Conservation (phyloP, 1,140 invertebrate species). For the Oppia nitens region DNA sequence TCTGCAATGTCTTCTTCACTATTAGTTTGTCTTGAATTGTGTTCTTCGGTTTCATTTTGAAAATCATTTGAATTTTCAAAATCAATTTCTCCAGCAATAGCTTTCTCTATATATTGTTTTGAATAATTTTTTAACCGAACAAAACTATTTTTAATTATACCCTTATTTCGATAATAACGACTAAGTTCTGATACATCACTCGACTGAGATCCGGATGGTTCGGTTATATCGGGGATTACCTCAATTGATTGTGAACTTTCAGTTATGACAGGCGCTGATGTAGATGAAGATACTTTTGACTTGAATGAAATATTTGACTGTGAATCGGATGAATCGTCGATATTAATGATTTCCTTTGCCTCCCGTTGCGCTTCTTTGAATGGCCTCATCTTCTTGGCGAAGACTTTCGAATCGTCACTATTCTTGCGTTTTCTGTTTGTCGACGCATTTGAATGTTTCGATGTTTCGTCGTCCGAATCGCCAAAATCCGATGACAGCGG, state of each 20-base stretch:
- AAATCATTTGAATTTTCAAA: too few species aligned
- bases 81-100: neutral
- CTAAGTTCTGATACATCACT: too few species aligned
- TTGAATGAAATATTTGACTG: neutral
- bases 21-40: too few species aligned
- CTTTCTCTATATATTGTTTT: neutral
- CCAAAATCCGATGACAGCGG: too few species aligned
- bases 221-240: neutral
- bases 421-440: too few species aligned
- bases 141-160: neutral
- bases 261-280: too few species aligned
- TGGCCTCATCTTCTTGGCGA: neutral
- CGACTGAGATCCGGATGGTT: neutral
- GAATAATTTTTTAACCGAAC: neutral
- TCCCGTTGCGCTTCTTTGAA: neutral
- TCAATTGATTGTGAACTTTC: too few species aligned
- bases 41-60: too few species aligned
- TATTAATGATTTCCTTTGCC: neutral
- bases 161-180: too few species aligned
- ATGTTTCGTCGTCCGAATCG: neutral
- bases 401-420: too few species aligned
- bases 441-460: neutral
- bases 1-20: too few species aligned
- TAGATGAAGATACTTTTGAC: too few species aligned
- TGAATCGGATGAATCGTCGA: neutral